phyloP scores from a whole-genome alignment of 2,888 invertebrate genomes.

The Uropetala carovei region DNA sequence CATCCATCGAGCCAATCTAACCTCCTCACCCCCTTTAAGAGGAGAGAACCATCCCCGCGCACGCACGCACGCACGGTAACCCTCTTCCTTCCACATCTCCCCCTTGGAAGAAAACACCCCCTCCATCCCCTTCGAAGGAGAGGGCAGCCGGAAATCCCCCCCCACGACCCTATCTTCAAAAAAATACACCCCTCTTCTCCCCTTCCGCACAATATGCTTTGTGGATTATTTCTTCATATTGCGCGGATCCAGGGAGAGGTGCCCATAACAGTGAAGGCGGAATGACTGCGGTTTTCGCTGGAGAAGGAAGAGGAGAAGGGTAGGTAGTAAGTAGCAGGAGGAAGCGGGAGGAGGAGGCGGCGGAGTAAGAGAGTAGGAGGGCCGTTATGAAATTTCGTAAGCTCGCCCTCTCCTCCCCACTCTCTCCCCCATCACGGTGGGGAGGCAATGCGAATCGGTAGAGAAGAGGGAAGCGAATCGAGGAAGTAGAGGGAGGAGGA shows the following conservation, averaged over 20 bases:
- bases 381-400: conserved; percentile 53
- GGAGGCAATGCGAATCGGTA: background rate
- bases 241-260: conserved; percentile 47
- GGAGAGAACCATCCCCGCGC: background rate
- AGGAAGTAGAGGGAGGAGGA: background rate
- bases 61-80: background rate
- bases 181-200: background rate
- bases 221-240: conserved; percentile 64
- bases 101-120: conserved; percentile 26
- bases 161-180: background rate
- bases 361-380: background rate
- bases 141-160: background rate
- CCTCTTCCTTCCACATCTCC: background rate
- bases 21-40: background rate
- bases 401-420: background rate
- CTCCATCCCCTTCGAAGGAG: background rate
- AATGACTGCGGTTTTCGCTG: conserved; percentile 56
- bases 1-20: conserved; percentile 17
- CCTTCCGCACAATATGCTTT: conserved; percentile 44
- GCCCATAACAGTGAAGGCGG: conserved; percentile 55
- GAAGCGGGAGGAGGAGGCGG: background rate
- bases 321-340: background rate
- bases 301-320: background rate
- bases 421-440: background rate
- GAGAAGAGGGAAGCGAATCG: background rate